Evolutionary conservation across 2,888 invertebrate species (phyloP).

Genomic region (Punctoribates punctum): DNA sequence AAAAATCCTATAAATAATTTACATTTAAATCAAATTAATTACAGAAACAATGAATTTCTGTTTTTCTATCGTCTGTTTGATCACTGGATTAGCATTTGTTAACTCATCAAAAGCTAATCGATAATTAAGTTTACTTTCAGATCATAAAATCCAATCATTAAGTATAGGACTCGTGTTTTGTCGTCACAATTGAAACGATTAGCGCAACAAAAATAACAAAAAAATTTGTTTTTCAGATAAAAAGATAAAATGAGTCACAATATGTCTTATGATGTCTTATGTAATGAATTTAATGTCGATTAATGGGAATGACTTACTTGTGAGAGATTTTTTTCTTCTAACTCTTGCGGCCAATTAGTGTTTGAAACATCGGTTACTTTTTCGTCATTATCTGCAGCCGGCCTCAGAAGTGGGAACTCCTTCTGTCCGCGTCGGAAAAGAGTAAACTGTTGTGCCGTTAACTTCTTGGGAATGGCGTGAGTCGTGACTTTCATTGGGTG

Average conservation of each 20-base stretch:
- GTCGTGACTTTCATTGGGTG: not conserved
- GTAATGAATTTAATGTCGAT: not conserved
- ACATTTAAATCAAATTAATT: too few relatives aligned
- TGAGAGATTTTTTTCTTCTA: conserved; percentile 22
- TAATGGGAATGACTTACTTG: conserved; percentile 12
- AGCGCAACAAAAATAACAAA: not conserved
- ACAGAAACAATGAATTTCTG: too few relatives aligned
- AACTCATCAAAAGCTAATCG: not conserved
- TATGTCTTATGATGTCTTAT: too few relatives aligned
- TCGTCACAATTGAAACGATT: not conserved
- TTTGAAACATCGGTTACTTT: not conserved
- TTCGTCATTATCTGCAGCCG: not conserved
- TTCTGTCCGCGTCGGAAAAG: conserved; percentile 25
- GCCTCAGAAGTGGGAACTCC: conserved; percentile 15
- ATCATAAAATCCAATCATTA: not conserved
- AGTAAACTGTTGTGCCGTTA: conserved; percentile 16
- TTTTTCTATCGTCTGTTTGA: too few relatives aligned
- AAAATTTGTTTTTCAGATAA: not conserved
- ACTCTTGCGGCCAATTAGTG: not conserved
- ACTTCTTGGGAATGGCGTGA: conserved; percentile 9
- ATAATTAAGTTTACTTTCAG: not conserved
- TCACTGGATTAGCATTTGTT: not conserved
- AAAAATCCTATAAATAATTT: too few relatives aligned
- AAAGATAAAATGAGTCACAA: too few relatives aligned
- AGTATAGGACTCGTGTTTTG: too few relatives aligned